These are phyloP conservation scores for Mus spicilegus DNA, from an alignment of 2,113 vertebrate species.

Conservation along the genomic window DNA sequence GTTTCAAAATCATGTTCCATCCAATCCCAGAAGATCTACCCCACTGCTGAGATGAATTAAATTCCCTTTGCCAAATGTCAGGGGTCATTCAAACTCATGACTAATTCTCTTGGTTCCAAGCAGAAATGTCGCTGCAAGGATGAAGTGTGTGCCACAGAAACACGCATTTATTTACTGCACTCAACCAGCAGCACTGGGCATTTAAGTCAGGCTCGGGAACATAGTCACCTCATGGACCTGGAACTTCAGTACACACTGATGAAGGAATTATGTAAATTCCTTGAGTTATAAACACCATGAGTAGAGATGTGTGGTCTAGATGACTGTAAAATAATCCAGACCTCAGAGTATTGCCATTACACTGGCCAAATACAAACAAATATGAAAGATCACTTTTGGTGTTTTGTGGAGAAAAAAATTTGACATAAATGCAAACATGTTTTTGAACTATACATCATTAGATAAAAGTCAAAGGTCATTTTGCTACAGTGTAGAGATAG, in stretches of 20 bases:
- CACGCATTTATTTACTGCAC: not conserved
- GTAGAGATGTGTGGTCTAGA: not conserved
- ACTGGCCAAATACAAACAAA: conserved; percentile 30
- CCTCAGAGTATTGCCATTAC: not conserved
- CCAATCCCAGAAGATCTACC: not conserved
- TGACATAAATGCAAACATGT: conserved; percentile 3
- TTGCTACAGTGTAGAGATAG: conserved; percentile 21
- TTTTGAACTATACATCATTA: not conserved
- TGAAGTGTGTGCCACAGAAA: not conserved
- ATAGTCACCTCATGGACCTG: not conserved
- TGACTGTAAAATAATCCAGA: conserved; percentile 29
- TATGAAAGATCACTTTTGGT: conserved; percentile 3
- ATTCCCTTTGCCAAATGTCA: conserved; percentile 23
- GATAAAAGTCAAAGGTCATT: conserved; percentile 26
- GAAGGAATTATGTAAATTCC: conserved; percentile 39
- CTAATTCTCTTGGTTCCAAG: not conserved
- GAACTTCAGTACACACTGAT: conserved; percentile 23
- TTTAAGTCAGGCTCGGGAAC: not conserved
- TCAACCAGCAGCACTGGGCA: not conserved
- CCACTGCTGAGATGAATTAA: not conserved
- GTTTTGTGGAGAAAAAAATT: conserved; percentile 26
- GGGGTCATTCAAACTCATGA: not conserved
- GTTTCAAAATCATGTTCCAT: not conserved
- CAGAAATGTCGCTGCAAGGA: not conserved
- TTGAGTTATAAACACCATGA: not conserved